phyloP scores from a whole-genome alignment of 2,113 vertebrate genomes.

The Microtus oregoni region DNA sequence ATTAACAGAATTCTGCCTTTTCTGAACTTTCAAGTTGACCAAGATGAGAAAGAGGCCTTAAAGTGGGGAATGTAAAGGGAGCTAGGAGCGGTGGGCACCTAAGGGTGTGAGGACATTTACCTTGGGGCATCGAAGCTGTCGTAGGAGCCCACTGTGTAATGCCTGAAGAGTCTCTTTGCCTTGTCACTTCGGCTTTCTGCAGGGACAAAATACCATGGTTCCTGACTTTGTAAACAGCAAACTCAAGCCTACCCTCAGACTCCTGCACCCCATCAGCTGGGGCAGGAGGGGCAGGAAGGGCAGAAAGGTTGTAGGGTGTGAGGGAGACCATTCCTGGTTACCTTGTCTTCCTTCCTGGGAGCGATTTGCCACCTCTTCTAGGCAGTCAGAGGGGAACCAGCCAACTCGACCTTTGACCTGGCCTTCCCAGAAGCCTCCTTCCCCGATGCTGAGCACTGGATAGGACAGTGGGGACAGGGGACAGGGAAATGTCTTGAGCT shows the following conservation, averaged over 20 bases:
- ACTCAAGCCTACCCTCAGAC: not conserved
- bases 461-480: not conserved
- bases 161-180: constrained; percentile 94
- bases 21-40: not conserved
- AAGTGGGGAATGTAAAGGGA: constrained; percentile 28
- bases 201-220: constrained; percentile 68
- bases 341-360: constrained; percentile 93
- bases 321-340: constrained; percentile 67
- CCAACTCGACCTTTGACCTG: constrained; percentile 93
- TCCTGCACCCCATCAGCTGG: not conserved
- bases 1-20: not conserved
- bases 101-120: constrained; percentile 84
- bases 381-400: constrained; percentile 96
- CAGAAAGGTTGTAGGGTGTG: not conserved
- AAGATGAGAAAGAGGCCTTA: not conserved
- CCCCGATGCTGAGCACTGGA: constrained; percentile 94
- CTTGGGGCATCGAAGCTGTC: constrained; percentile 96
- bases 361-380: constrained; percentile 94
- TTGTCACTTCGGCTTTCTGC: constrained; percentile 95
- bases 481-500: not conserved
- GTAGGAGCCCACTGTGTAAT: constrained; percentile 96
- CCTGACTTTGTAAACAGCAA: not conserved
- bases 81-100: not conserved
- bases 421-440: constrained; percentile 97
- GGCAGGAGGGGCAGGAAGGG: not conserved